Evolutionary conservation across 2,113 vertebrate genomes (phyloP).

Genomic region (Gadus chalcogrammus): DNA sequence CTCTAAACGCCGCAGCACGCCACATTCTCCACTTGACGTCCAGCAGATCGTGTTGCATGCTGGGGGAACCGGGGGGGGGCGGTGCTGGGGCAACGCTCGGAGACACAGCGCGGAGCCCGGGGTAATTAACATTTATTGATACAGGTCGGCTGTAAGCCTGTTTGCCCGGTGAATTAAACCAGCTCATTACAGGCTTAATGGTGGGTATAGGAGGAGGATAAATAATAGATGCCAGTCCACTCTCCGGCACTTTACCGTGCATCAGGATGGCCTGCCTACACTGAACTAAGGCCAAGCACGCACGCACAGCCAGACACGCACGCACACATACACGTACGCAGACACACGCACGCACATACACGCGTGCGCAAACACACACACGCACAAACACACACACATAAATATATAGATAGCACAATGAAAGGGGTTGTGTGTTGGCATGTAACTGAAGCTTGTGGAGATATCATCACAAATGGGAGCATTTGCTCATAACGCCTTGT

Average conservation of each 20-base stretch:
- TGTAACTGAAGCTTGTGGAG: too few relatives aligned
- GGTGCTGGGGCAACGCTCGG: conserved; percentile 25
- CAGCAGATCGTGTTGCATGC: conserved; percentile 63
- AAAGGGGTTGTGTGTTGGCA: too few relatives aligned
- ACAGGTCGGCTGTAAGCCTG: conserved; percentile 70
- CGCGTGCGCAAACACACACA: background rate
- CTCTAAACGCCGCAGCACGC: conserved; percentile 37
- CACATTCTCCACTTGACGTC: conserved; percentile 49
- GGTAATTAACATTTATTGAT: conserved; percentile 75
- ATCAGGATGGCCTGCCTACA: conserved; percentile 34
- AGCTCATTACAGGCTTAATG: conserved; percentile 71
- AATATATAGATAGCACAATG: background rate
- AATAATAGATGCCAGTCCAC: conserved; percentile 72
- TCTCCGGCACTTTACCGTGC: conserved; percentile 65
- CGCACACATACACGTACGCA: background rate
- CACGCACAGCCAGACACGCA: too few relatives aligned
- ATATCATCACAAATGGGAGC: too few relatives aligned
- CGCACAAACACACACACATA: background rate
- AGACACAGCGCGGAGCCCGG: conserved; percentile 56
- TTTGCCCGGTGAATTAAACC: conserved; percentile 71
- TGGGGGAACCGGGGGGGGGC: conserved; percentile 45
- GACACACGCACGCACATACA: conserved; percentile 18
- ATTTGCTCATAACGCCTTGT: too few relatives aligned
- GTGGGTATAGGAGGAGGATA: conserved; percentile 56
- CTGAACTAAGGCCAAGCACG: conserved; percentile 34